These are phyloP conservation scores for Tamandua tetradactyla DNA, from an alignment of 2,797 vertebrate species.

Conservation along the genomic window DNA sequence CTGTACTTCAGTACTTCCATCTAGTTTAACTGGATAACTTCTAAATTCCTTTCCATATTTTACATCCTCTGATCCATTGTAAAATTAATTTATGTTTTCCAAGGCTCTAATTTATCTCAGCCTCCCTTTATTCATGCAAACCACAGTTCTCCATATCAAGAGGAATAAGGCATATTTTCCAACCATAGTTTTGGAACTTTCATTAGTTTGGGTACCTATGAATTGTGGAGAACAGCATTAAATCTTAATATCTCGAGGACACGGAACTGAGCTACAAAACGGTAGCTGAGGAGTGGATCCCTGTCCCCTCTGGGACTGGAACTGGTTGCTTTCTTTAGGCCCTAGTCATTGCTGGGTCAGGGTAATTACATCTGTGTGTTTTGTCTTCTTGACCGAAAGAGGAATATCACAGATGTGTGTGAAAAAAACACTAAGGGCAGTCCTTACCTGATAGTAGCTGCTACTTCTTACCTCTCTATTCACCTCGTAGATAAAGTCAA, in stretches of 20 bases:
- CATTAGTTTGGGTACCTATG: background rate
- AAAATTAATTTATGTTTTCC: background rate
- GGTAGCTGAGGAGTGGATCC: background rate
- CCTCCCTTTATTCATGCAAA: background rate
- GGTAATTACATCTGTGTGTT: background rate
- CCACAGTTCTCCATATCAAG: background rate
- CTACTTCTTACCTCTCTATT: no score
- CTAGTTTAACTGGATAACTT: background rate
- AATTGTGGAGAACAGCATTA: background rate
- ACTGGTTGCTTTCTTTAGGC: background rate
- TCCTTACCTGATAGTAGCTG: background rate
- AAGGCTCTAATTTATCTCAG: background rate
- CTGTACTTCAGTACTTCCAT: background rate
- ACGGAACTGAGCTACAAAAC: background rate
- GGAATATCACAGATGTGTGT: background rate
- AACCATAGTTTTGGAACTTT: background rate
- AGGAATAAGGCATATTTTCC: background rate
- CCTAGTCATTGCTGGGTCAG: background rate
- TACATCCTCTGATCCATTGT: background rate
- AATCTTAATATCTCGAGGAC: background rate
- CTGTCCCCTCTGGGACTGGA: accelerated
- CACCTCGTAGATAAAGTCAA: background rate
- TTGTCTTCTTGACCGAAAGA: background rate
- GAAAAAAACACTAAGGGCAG: background rate
- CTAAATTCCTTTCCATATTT: background rate